Evolutionary conservation across 53 echinoderm and acorn worm species (phyloP), one percentile per base, ranked within the genome.

Genomic region (Henricia sp.): DNA sequence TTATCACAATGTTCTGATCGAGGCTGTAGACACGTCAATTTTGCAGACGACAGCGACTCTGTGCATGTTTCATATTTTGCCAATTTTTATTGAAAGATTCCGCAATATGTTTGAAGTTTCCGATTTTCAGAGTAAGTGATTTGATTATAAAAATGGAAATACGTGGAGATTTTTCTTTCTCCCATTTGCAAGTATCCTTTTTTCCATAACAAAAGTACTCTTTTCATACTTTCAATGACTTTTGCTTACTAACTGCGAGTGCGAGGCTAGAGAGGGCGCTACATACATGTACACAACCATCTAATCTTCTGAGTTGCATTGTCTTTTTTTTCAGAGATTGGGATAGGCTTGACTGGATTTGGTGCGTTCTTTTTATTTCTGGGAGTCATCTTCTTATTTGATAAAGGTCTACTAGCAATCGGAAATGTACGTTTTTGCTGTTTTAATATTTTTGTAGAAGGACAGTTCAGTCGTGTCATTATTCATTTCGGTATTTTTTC

Each of bases 361-460:
- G 96, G 96, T 37, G 89, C 91, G 21, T 96, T 96, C 85, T 96
- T 96, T 50, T 58, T 99, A 52, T 99, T 99, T 57, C 95, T 99
- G 24, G 99, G 99, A 68, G 85, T 99, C 56, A 62, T 99, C 17
- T 92, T 99, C 68, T 75, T 99, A 21, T 99, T 99, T 77, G 99
- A 99, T 66, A 95, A 89, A 73, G 99, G 99, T 24, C 86, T 99
- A 32, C 82, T 99, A 63, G 99, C 99, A 29, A 95, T 99, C 24
- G 99, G 99, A 95, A 99, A 99, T 89, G 99, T 99, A 78, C 92
- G 99, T 97, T n/a, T 52, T n/a, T n/a, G n/a, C n/a, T n/a, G n/a
- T n/a, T n/a, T n/a, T n/a, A n/a, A n/a, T n/a, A n/a, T n/a, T n/a
- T n/a, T n/a, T n/a, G n/a, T n/a, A n/a, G n/a, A n/a, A n/a, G n/a